Evolutionary conservation across 2,888 invertebrate genomes (phyloP).

Genomic region (Epiblema foenella): DNA sequence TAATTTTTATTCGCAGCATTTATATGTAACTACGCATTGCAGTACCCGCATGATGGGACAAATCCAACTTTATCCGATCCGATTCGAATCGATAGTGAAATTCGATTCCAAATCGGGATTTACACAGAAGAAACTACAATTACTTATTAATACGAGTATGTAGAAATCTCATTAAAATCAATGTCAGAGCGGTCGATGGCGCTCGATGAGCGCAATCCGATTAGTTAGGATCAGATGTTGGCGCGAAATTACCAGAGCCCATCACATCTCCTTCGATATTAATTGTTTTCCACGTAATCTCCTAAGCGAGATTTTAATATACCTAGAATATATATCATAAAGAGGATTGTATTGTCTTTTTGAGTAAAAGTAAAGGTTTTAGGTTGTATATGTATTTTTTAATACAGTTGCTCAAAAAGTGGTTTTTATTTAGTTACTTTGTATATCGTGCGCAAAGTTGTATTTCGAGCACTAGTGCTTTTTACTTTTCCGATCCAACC

Average conservation of each 20-base stretch:
- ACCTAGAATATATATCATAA: background rate
- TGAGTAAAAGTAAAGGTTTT: background rate
- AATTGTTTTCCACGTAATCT: conserved; percentile 64
- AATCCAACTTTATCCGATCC: background rate
- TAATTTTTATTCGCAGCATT: too few relatives aligned
- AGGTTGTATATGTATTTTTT: too few relatives aligned
- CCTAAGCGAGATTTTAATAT: conserved; percentile 33
- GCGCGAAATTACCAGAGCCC: conserved; percentile 71
- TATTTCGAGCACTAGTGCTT: too few relatives aligned
- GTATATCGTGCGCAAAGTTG: too few relatives aligned
- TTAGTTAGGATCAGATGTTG: conserved; percentile 81
- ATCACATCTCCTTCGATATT: conserved; percentile 70
- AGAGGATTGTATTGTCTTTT: background rate
- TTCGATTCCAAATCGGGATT: conserved; percentile 16
- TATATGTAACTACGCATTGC: too few relatives aligned
- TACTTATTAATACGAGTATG: conserved; percentile 38
- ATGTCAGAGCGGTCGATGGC: conserved; percentile 74
- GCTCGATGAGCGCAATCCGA: conserved; percentile 80
- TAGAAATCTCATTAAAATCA: conserved; percentile 77
- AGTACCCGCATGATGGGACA: too few relatives aligned
- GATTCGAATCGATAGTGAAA: background rate
- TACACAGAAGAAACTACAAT: conserved; percentile 7
- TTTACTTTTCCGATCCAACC: too few relatives aligned
- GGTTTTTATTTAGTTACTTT: too few relatives aligned
- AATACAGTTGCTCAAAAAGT: too few relatives aligned